Evolutionary conservation across 2,888 invertebrate genomes (phyloP).

Genomic region (Agonum fuliginosum): DNA sequence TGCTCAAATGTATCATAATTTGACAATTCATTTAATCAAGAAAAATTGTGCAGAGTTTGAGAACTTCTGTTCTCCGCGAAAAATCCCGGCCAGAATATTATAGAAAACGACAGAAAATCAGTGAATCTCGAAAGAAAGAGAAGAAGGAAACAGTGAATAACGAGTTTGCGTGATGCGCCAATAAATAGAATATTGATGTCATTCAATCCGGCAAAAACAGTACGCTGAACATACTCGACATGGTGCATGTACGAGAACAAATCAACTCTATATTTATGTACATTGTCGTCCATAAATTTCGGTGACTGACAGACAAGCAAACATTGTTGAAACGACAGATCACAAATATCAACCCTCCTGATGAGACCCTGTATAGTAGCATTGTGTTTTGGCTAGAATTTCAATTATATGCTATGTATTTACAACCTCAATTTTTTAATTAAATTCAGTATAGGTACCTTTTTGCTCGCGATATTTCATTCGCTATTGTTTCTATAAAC

Average conservation of each 20-base stretch:
- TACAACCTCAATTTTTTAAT: conserved; percentile 35
- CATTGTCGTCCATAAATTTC: conserved; percentile 31
- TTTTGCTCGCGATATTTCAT: conserved; percentile 24
- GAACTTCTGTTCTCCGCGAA: too few species aligned
- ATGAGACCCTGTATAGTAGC: not conserved
- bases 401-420: conserved; percentile 43
- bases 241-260: conserved; percentile 17
- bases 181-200: conserved; percentile 49
- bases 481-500: conserved; percentile 26
- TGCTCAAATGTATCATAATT: too few species aligned
- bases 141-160: conserved; percentile 27
- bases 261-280: conserved; percentile 34
- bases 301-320: conserved; percentile 33
- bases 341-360: conserved; percentile 29
- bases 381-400: conserved; percentile 22
- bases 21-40: too few species aligned
- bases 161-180: conserved; percentile 22
- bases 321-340: conserved; percentile 20
- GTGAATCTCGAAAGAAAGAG: not conserved
- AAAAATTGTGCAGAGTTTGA: too few species aligned
- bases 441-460: conserved; percentile 13
- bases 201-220: conserved; percentile 48
- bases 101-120: not conserved
- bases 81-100: not conserved
- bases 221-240: conserved; percentile 39